Base-by-base conservation (phyloP, 2,888 invertebrate genomes). In the Sinohyriopsis cumingii region DNA sequence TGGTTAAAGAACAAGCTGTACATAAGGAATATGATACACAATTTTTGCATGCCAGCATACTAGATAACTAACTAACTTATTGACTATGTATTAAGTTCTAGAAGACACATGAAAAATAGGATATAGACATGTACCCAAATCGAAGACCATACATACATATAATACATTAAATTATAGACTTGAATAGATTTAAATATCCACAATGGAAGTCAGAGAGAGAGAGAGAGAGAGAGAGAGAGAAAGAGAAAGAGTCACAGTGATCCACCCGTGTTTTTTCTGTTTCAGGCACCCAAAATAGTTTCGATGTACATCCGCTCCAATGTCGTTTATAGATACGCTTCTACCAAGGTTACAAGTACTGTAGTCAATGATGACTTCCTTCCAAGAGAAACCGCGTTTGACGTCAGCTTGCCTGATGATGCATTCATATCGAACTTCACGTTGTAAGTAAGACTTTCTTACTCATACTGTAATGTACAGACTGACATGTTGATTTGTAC, bases 261-360 rank as follows among this genome's bases (percentile, higher is more conserved):
- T 28, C 24, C 7, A 25, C 61, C 2, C 25, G 7, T 63, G 4
- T 55, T 55, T 61, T 56, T 62, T 69, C 22, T 67, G 28, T 75
- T 80, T 64, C 75, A 80, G 78, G 77, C 76, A 63, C 77, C 82
- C 62, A 59, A 72, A 28, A 76, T 82, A 53, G 70, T 68, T 15
- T 79, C 78, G 6, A 92, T 94, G 92, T 90, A 91, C 33, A 92
- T 94, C 28, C 89, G 91, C 55, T 93, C 94, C 0, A 92, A 92
- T 80, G 92, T 94, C 64, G 90, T 92, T 1, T 92, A 93, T 82
- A 92, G 94, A 33, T 94, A 93, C 86, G 93, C 94, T 7, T 92
- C 92, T 79, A 94, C 94, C 0, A 88, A 92, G 9, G 92, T 94
- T 2, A 92, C 93, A 19, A 93, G 94, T 75, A 91, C 91, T 73